Evolutionary conservation across 2,113 vertebrate genomes (phyloP).

Genomic region (Leucosticte australis): DNA sequence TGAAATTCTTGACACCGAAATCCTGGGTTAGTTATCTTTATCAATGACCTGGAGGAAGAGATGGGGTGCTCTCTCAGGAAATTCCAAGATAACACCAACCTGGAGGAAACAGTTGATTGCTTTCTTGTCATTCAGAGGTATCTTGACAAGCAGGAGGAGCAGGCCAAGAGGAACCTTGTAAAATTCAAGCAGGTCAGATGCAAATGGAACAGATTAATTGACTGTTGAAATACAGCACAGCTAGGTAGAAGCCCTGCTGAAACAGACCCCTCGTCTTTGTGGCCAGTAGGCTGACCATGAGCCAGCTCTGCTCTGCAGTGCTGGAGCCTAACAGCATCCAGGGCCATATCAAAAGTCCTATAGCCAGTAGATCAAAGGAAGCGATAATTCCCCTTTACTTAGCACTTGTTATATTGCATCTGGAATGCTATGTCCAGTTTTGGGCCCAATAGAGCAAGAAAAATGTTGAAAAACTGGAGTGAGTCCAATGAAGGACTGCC

Average conservation of each 20-base stretch:
- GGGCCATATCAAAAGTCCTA: neutral
- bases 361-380: neutral
- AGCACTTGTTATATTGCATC: neutral
- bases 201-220: neutral
- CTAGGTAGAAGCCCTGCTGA: neutral
- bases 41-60: neutral
- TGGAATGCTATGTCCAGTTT: neutral
- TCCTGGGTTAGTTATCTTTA: neutral
- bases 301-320: neutral
- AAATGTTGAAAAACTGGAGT: neutral
- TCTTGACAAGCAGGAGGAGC: neutral
- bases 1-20: neutral
- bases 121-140: neutral
- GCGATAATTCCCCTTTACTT: neutral
- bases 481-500: neutral
- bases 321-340: neutral
- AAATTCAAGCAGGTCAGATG: neutral
- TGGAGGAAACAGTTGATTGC: neutral
- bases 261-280: neutral
- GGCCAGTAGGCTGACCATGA: neutral
- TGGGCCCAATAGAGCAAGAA: neutral
- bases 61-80: neutral
- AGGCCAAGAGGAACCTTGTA: neutral
- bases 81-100: accelerated
- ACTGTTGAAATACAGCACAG: neutral